phyloP scores from a whole-genome alignment of 2,888 invertebrate species.

The Cotesia congregata region DNA sequence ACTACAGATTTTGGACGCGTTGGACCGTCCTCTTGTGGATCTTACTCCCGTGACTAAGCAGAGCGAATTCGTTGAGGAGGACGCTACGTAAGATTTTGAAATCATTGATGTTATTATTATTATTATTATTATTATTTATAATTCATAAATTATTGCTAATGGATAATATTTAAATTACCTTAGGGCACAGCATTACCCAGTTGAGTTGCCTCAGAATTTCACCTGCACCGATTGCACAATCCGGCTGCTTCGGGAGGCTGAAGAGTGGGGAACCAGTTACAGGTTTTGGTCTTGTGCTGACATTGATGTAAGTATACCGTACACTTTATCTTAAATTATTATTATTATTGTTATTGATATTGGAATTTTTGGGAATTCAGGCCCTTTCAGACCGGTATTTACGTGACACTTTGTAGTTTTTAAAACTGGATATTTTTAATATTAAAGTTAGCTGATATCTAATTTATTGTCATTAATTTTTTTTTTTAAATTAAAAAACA shows the following conservation, averaged over 20 bases:
- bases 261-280: conserved; percentile 89
- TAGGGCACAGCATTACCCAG: conserved; percentile 86
- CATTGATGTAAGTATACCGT: conserved; percentile 79
- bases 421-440: too few relatives aligned
- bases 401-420: too few relatives aligned
- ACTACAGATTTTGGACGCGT: conserved; percentile 86
- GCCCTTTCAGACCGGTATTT: too few relatives aligned
- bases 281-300: conserved; percentile 97
- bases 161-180: conserved; percentile 11
- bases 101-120: conserved; percentile 9
- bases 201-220: conserved; percentile 85
- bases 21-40: conserved; percentile 87
- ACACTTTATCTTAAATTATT: background rate
- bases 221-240: conserved; percentile 92
- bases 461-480: too few relatives aligned
- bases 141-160: background rate
- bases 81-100: conserved; percentile 84
- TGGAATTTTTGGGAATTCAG: too few relatives aligned
- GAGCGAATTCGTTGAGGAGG: conserved; percentile 85
- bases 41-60: conserved; percentile 86
- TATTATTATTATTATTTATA: conserved; percentile 1
- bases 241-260: conserved; percentile 89
- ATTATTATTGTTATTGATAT: background rate
- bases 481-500: too few relatives aligned
- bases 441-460: too few relatives aligned